These are phyloP conservation scores for Carollia perspicillata DNA, from an alignment of 2,113 vertebrate species.

Conservation along the genomic window DNA sequence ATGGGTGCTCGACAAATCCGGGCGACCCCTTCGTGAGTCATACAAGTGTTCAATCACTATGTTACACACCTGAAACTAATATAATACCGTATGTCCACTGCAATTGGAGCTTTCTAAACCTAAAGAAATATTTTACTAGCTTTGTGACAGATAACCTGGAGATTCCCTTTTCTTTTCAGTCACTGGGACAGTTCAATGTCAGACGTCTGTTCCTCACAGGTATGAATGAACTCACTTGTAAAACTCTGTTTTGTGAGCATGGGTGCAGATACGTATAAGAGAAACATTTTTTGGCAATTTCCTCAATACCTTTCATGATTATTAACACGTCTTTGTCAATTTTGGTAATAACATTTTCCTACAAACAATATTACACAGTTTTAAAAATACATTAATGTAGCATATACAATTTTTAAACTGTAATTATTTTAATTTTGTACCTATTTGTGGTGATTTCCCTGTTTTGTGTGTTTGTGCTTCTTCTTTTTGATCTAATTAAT, in stretches of 20 bases:
- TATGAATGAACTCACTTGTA: background rate
- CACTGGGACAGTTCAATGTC: background rate
- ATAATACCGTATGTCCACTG: background rate
- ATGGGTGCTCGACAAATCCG: background rate
- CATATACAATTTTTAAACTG: background rate
- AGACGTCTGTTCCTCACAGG: background rate
- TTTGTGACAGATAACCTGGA: slow-evolving; percentile 20
- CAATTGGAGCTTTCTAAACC: background rate
- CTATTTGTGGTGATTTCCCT: background rate
- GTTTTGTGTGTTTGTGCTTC: background rate
- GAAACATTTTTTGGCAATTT: background rate
- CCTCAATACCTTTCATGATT: background rate
- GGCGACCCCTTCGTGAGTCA: background rate
- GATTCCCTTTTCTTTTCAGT: background rate
- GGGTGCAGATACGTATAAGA: background rate
- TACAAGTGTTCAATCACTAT: background rate
- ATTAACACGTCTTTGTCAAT: background rate
- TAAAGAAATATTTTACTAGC: background rate
- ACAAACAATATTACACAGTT: background rate
- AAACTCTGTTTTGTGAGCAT: background rate
- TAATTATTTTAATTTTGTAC: background rate
- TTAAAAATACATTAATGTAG: background rate
- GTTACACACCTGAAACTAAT: background rate
- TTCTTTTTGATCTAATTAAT: background rate
- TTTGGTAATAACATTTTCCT: background rate